A percentile compares a stretch with the other conserved stretches of the same genome.
Evolutionary conservation across 2,888 invertebrate species (phyloP).

Genomic region (Choreutis nemorana): DNA sequence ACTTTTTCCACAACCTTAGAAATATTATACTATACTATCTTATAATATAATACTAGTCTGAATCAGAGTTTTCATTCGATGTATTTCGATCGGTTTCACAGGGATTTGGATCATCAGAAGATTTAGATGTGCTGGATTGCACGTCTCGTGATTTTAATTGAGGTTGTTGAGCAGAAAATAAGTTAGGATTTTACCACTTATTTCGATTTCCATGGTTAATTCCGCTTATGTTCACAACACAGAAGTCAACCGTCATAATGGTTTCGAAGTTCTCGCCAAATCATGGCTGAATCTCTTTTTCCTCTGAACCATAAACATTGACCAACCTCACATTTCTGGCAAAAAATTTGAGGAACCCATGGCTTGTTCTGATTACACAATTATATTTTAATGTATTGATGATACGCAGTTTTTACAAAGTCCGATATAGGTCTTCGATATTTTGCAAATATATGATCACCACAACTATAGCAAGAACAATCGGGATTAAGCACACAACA

Average conservation of each 20-base stretch:
- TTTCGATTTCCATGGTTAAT: not conserved
- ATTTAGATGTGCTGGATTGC: not conserved
- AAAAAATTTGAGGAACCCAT: not conserved
- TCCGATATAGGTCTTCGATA: not conserved
- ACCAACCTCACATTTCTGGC: not conserved
- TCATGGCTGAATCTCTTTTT: not conserved
- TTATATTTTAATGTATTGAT: not conserved
- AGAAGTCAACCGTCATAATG: not conserved
- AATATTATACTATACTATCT: too few relatives aligned
- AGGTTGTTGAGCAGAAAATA: not conserved
- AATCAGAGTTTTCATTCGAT: not conserved
- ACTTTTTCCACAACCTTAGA: slow-evolving; percentile 5
- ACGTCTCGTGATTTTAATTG: not conserved
- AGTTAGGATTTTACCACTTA: not conserved
- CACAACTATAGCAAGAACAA: not conserved
- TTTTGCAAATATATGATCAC: not conserved
- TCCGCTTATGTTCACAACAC: not conserved
- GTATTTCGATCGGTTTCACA: not conserved
- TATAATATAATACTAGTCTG: not conserved
- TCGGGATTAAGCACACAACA: not conserved
- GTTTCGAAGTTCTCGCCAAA: not conserved
- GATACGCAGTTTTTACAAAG: not conserved
- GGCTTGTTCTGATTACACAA: not conserved
- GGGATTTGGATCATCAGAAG: not conserved
- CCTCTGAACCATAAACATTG: not conserved